Conservation (phyloP, 1,140 invertebrate species). For the Pectinophora gossypiella region DNA sequence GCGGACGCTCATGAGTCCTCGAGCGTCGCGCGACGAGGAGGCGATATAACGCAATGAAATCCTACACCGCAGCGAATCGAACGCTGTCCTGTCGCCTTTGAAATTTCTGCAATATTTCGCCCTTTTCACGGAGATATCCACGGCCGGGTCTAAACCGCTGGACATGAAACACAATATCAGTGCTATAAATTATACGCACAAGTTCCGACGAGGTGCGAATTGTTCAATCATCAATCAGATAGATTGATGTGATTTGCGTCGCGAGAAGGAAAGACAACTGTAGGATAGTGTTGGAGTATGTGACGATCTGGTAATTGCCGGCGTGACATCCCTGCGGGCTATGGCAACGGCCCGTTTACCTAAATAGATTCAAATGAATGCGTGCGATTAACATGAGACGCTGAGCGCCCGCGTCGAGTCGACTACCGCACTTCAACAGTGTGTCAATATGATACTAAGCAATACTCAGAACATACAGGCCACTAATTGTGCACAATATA, state of each 20-base stretch:
- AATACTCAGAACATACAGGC: too few relatives aligned
- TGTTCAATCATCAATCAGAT: conserved; percentile 18
- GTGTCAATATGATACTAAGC: too few relatives aligned
- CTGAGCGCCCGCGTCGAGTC: background rate
- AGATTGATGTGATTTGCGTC: too few relatives aligned
- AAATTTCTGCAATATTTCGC: conserved; percentile 72
- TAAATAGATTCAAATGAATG: conserved; percentile 63
- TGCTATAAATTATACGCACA: conserved; percentile 66
- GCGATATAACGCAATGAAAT: conserved; percentile 68
- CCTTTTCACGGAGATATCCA: conserved; percentile 67
- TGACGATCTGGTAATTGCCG: conserved; percentile 27
- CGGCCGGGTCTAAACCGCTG: conserved; percentile 58
- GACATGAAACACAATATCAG: conserved; percentile 73
- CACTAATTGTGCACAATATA: too few relatives aligned
- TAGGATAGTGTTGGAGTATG: background rate
- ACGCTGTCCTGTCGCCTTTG: conserved; percentile 67
- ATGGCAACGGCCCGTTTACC: conserved; percentile 36
- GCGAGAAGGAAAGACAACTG: too few relatives aligned
- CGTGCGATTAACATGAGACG: conserved; percentile 36
- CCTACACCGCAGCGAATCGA: conserved; percentile 70
- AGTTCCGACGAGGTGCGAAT: conserved; percentile 39
- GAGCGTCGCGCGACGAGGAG: conserved; percentile 31
- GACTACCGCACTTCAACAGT: too few relatives aligned
- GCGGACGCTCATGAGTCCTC: conserved; percentile 43
- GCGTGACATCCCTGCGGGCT: conserved; percentile 29